These are phyloP conservation scores for Hoplodrina ambigua DNA, from an alignment of 2,888 invertebrate species.

Conservation along the genomic window DNA sequence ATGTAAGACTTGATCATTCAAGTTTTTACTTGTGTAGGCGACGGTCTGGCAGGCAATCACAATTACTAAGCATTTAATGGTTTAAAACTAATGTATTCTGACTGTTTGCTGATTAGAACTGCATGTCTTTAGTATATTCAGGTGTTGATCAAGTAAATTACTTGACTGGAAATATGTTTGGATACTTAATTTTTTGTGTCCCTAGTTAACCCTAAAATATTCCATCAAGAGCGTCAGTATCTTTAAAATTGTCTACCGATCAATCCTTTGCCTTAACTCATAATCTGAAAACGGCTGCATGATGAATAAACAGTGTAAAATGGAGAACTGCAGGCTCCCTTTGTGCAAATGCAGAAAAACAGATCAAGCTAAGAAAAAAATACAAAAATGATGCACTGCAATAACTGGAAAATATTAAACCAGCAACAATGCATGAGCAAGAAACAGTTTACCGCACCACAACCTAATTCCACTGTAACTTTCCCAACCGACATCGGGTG, in stretches of 20 bases:
- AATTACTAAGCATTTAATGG: conserved; percentile 40
- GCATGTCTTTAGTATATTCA: conserved; percentile 19
- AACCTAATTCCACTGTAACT: conserved; percentile 38
- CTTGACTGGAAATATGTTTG: background rate
- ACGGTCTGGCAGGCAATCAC: conserved; percentile 46
- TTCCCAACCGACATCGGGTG: conserved; percentile 32
- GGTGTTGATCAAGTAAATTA: conserved; percentile 8
- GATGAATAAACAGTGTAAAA: background rate
- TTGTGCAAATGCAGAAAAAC: too few species aligned
- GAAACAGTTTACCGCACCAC: conserved; percentile 21
- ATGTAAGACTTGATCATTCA: conserved; percentile 45
- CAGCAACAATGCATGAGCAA: conserved; percentile 23
- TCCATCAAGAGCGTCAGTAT: background rate
- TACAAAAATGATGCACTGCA: background rate
- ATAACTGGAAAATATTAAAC: conserved; percentile 25
- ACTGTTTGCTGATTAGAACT: conserved; percentile 22
- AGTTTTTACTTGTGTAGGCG: conserved; percentile 50
- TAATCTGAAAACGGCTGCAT: too few species aligned
- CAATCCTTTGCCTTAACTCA: too few species aligned
- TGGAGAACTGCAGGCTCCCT: background rate
- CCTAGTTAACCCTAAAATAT: background rate
- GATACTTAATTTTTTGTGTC: background rate
- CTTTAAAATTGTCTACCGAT: background rate
- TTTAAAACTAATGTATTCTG: conserved; percentile 43
- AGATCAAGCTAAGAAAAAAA: background rate